phyloP scores from a whole-genome alignment of 2,113 vertebrate genomes.

The Nothobranchius kuhntae region DNA sequence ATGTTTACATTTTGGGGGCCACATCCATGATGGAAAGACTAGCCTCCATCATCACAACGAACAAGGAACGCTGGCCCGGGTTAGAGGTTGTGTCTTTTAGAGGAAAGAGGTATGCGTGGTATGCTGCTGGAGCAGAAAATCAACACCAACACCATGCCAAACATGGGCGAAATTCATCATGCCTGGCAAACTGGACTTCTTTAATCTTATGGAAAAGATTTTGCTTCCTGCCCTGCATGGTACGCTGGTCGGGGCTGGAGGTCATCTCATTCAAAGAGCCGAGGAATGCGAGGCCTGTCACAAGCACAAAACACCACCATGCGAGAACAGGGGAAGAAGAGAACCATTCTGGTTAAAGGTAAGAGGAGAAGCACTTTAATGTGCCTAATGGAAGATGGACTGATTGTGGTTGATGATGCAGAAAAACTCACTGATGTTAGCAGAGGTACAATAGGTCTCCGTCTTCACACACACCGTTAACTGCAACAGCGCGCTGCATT shows the following conservation, averaged over 20 bases:
- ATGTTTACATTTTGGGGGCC: slow-evolving; percentile 47
- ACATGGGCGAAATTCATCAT: slow-evolving; percentile 30
- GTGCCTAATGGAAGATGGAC: slow-evolving; percentile 6
- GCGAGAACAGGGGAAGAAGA: slow-evolving; percentile 29
- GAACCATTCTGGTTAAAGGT: slow-evolving; percentile 42
- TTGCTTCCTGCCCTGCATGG: slow-evolving; percentile 55
- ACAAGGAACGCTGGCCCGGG: slow-evolving; percentile 50
- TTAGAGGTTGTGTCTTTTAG: slow-evolving; percentile 58
- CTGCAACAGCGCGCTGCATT: slow-evolving; percentile 17
- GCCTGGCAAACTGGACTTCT: slow-evolving; percentile 35
- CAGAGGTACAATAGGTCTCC: slow-evolving; percentile 1
- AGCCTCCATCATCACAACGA: slow-evolving; percentile 49
- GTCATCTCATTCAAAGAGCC: slow-evolving; percentile 64
- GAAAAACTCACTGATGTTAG: slow-evolving; percentile 17
- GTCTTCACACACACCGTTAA: slow-evolving; percentile 1
- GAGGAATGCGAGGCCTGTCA: slow-evolving; percentile 61
- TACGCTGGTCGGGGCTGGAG: slow-evolving; percentile 63
- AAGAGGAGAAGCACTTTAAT: slow-evolving; percentile 25
- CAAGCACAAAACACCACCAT: slow-evolving; percentile 24
- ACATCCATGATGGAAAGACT: slow-evolving; percentile 32
- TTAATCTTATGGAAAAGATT: slow-evolving; percentile 54
- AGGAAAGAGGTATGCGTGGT: slow-evolving; percentile 59
- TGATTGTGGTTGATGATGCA: slow-evolving; percentile 17
- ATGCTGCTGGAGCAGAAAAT: slow-evolving; percentile 53
- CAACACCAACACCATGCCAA: slow-evolving; percentile 39